Evolutionary conservation across 2,888 invertebrate species (phyloP), one percentile per base, ranked within the genome.

Genomic region (Dynastes grantii): DNA sequence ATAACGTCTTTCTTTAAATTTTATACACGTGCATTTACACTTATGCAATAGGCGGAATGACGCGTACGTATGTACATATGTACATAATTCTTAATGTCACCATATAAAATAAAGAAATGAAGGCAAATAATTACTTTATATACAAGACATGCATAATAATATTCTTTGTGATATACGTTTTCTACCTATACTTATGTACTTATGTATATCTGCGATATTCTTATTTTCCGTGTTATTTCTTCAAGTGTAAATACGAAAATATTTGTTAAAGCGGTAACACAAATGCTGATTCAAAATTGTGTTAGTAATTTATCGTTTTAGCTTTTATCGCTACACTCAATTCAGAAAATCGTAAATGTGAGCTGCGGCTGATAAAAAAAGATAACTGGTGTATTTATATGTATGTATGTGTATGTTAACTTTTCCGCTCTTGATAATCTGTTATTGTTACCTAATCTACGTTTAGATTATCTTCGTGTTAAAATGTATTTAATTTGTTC

Each of bases 371-470:
- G 65, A 65, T 65, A 65, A 65, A 65, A 32, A 13, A 2, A 37
- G 65, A 65, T 65, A 65, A 65, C 37, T n/a, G 65, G 16, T 65
- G n/a, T 45, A 65, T 40, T 65, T 65, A 29, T 63, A 65, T 37
- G 37, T 29, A 65, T 37, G 16, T 65, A 16, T 65, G 32, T 64
- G 37, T 3, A 64, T 64, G 37, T 37, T n/a, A 11, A 65, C 22
- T 65, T 37, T 45, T 45, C 45, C 45, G 45, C 45, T 45, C 45
- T 9, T n/a, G 40, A 22, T 65, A 65, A 65, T 65, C 45, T 45
- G 65, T 65, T 65, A 65, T 65, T 65, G 65, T 40, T 65, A 65
- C 16, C 65, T 65, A 65, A 65, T 65, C 65, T 32, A 8, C n/a
- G 40, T 55, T 55, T 22, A 55, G 55, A 55, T 55, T 55, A 55